phyloP scores from a whole-genome alignment of 2,113 vertebrate species.

The Alaudala cheleensis region DNA sequence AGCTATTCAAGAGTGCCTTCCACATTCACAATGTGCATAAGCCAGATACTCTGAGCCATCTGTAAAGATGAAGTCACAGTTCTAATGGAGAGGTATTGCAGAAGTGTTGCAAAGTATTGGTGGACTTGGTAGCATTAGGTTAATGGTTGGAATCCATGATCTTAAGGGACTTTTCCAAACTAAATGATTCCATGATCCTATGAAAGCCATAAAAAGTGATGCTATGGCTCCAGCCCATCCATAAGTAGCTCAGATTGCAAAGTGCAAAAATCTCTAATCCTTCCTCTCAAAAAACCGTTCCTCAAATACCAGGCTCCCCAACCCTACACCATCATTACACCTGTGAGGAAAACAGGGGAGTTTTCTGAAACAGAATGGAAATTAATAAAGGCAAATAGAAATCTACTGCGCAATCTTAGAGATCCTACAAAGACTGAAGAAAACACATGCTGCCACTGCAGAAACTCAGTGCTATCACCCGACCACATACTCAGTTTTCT shows the following conservation, averaged over 20 bases:
- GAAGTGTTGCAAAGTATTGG: not conserved
- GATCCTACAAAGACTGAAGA: not conserved
- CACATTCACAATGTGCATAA: not conserved
- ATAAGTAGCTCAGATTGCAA: not conserved
- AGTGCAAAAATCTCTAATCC: not conserved
- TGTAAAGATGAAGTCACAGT: not conserved
- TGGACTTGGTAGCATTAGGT: not conserved
- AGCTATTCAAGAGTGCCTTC: not conserved
- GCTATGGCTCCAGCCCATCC: not conserved
- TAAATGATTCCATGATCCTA: not conserved
- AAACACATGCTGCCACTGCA: not conserved
- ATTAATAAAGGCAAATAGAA: not conserved
- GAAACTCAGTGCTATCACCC: not conserved
- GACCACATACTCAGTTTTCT: not conserved
- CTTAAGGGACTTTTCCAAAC: not conserved
- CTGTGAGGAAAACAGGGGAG: not conserved
- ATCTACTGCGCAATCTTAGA: not conserved
- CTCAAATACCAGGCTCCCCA: not conserved
- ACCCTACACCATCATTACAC: not conserved
- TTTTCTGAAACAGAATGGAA: not conserved
- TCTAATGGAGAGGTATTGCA: not conserved
- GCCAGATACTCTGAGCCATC: not conserved
- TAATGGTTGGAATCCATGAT: not conserved
- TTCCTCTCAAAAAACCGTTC: not conserved
- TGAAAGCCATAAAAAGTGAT: not conserved